Evolutionary conservation across 2,888 invertebrate genomes (phyloP).

Genomic region (Lypha dubia): DNA sequence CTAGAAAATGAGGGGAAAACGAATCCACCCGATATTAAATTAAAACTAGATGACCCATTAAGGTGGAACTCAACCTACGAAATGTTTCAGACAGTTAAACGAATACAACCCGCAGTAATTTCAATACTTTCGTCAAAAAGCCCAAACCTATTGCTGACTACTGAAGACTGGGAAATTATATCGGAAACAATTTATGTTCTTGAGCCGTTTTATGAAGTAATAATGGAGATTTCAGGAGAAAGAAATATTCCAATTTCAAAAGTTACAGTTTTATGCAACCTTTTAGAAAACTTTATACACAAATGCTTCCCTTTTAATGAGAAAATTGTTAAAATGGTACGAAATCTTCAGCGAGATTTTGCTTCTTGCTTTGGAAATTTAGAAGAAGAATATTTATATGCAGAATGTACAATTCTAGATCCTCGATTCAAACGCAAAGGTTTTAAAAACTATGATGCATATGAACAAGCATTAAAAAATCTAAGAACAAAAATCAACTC

Average conservation of each 20-base stretch:
- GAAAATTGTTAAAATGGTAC: neutral
- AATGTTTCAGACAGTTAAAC: slow-evolving; percentile 36
- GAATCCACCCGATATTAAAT: neutral
- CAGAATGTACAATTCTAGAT: slow-evolving; percentile 32
- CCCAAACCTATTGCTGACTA: neutral
- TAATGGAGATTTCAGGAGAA: slow-evolving; percentile 20
- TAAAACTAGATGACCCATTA: slow-evolving; percentile 19
- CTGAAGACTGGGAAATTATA: slow-evolving; percentile 21
- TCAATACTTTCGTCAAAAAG: neutral
- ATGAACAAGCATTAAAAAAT: neutral
- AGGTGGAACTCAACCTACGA: slow-evolving; percentile 53
- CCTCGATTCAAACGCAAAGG: slow-evolving; percentile 27
- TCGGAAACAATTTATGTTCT: neutral
- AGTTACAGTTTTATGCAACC: slow-evolving; percentile 23
- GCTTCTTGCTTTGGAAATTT: neutral
- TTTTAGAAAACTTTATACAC: slow-evolving; percentile 11
- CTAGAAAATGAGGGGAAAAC: neutral
- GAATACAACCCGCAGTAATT: slow-evolving; percentile 34
- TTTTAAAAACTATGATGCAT: slow-evolving; percentile 7
- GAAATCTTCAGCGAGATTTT: slow-evolving; percentile 7
- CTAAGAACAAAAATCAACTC: neutral
- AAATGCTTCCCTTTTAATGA: neutral
- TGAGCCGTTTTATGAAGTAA: slow-evolving; percentile 21
- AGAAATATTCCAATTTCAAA: slow-evolving; percentile 14
- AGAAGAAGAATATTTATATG: slow-evolving; percentile 14